phyloP scores from a whole-genome alignment of 2,888 invertebrate genomes.

The Clistopyga incitator region DNA sequence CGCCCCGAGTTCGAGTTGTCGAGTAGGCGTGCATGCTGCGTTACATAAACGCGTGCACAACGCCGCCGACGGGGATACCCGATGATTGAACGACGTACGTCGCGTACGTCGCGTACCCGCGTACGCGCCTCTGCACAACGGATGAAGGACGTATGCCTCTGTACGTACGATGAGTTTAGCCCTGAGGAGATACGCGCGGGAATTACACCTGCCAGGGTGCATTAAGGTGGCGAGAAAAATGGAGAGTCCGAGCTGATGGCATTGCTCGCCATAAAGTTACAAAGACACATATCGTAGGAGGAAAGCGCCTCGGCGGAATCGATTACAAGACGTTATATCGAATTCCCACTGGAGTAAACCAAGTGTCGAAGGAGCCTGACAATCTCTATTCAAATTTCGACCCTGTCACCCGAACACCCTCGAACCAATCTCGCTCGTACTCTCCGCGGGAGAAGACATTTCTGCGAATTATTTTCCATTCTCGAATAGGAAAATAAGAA shows the following conservation, averaged over 20 bases:
- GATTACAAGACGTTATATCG: constrained; percentile 32
- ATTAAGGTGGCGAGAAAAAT: constrained; percentile 45
- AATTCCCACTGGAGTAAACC: constrained; percentile 18
- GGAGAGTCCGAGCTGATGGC: not conserved
- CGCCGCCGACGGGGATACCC: constrained; percentile 34
- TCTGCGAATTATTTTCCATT: constrained; percentile 21
- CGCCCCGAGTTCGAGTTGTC: constrained; percentile 60
- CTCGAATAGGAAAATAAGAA: constrained; percentile 8
- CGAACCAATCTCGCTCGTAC: constrained; percentile 11
- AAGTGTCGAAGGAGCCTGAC: constrained; percentile 7
- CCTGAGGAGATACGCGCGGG: constrained; percentile 22
- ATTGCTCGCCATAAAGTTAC: constrained; percentile 40
- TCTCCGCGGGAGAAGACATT: constrained; percentile 38
- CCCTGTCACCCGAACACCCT: constrained; percentile 6
- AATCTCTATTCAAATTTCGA: constrained; percentile 56
- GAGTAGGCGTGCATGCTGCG: constrained; percentile 59
- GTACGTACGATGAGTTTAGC: constrained; percentile 30
- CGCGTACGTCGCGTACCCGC: constrained; percentile 29
- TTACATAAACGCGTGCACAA: constrained; percentile 57
- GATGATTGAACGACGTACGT: constrained; percentile 64
- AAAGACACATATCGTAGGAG: constrained; percentile 23
- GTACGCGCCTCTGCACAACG: constrained; percentile 36
- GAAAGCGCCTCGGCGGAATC: constrained; percentile 30
- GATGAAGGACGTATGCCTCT: constrained; percentile 32
- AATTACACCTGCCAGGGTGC: constrained; percentile 62